phyloP scores from a whole-genome alignment of 2,888 invertebrate species.

The Periphyllus acericola region DNA sequence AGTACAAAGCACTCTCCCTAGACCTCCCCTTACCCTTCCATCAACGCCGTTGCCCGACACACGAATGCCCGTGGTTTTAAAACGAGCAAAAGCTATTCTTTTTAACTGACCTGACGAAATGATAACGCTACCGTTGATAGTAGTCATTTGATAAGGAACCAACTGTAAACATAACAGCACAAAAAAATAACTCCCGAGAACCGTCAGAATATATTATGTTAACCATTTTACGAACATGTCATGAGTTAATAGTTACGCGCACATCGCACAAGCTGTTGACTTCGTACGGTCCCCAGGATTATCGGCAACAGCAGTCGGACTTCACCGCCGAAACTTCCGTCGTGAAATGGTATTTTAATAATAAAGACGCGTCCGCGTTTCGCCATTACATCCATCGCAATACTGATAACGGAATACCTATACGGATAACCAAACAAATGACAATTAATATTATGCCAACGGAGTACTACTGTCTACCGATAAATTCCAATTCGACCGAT shows the following conservation, averaged over 20 bases:
- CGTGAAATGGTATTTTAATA: not conserved
- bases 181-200: too few relatives aligned
- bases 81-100: too few relatives aligned
- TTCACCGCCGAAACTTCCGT: not conserved
- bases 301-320: not conserved
- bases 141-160: not conserved
- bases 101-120: too few relatives aligned
- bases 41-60: too few relatives aligned
- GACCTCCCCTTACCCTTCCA: too few relatives aligned
- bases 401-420: slow-evolving; percentile 50
- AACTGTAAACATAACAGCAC: not conserved
- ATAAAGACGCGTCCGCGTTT: slow-evolving; percentile 13
- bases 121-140: too few relatives aligned
- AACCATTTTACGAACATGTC: too few relatives aligned
- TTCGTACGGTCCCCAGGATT: not conserved
- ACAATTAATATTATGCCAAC: slow-evolving; percentile 35
- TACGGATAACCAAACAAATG: slow-evolving; percentile 44
- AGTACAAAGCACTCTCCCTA: too few relatives aligned
- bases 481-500: not conserved
- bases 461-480: not conserved
- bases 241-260: too few relatives aligned
- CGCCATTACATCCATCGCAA: slow-evolving; percentile 11
- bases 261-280: too few relatives aligned
- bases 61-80: too few relatives aligned
- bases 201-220: too few relatives aligned